Percentiles rank a stretch among this genome's conserved stretches.
phyloP scores from a whole-genome alignment of 1,140 invertebrate species.

The Aleiodes sp. region DNA sequence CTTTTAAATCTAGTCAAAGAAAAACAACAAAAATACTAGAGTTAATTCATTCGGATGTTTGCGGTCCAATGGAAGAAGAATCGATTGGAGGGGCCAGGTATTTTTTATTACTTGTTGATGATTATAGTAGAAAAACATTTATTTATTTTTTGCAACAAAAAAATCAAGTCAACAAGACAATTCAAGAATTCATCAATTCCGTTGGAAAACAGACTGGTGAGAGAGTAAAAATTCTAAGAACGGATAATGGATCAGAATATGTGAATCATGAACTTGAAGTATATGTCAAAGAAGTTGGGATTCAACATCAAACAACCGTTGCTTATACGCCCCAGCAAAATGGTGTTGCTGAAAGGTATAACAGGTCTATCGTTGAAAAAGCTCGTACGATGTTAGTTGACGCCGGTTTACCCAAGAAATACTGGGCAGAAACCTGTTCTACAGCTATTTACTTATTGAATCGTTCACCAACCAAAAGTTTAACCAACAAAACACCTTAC shows the following conservation, averaged over 20 bases:
- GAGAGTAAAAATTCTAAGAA: slow-evolving; percentile 38
- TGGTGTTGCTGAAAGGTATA: slow-evolving; percentile 52
- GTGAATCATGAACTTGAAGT: slow-evolving; percentile 33
- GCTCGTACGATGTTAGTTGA: slow-evolving; percentile 35
- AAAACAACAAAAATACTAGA: neutral
- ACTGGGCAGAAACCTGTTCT: slow-evolving; percentile 50
- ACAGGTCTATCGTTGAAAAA: slow-evolving; percentile 48
- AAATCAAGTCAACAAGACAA: neutral
- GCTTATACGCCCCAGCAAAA: slow-evolving; percentile 55
- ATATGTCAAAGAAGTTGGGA: slow-evolving; percentile 32
- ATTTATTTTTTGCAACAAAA: neutral
- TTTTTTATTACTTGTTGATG: neutral
- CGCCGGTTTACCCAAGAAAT: slow-evolving; percentile 30
- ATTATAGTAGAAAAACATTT: neutral
- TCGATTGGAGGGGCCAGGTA: neutral
- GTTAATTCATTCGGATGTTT: neutral
- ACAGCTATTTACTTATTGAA: slow-evolving; percentile 46
- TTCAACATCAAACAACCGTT: slow-evolving; percentile 40
- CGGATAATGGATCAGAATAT: slow-evolving; percentile 46
- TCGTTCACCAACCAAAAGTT: slow-evolving; percentile 46
- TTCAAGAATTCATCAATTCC: slow-evolving; percentile 18
- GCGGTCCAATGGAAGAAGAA: neutral
- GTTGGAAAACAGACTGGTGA: slow-evolving; percentile 36
- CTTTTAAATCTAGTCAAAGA: neutral
- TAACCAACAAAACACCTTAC: slow-evolving; percentile 57